Conservation (phyloP, 2,888 invertebrate genomes). For the Macaria liturata region DNA sequence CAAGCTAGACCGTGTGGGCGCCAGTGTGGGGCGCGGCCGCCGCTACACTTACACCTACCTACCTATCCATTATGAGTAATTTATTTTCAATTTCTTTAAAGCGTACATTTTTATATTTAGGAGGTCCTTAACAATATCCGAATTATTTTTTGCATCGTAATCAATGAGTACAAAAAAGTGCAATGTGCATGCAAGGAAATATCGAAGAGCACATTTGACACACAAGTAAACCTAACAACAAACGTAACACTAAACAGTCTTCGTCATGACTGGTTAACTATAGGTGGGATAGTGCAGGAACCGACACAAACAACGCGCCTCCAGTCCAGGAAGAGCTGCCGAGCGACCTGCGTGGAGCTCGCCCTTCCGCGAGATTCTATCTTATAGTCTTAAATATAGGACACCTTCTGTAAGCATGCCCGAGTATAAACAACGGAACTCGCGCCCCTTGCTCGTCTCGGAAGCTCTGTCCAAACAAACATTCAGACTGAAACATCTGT, state of each 20-base stretch:
- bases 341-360: background rate
- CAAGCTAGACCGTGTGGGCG: constrained; percentile 60
- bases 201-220: constrained; percentile 58
- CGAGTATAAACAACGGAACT: background rate
- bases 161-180: constrained; percentile 62
- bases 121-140: constrained; percentile 73
- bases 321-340: background rate
- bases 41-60: constrained; percentile 75
- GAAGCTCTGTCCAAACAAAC: constrained; percentile 18
- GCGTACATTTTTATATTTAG: constrained; percentile 82
- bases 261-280: constrained; percentile 75
- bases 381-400: too few species aligned
- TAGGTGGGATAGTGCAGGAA: constrained; percentile 76
- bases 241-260: constrained; percentile 79
- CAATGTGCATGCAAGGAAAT: constrained; percentile 67
- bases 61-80: constrained; percentile 76
- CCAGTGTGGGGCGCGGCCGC: constrained; percentile 31
- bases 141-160: constrained; percentile 57
- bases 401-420: background rate
- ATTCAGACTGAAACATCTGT: constrained; percentile 22
- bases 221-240: constrained; percentile 71
- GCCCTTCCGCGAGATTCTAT: background rate
- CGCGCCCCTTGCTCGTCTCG: constrained; percentile 9
- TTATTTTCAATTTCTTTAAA: constrained; percentile 80
- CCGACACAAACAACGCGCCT: constrained; percentile 46